These are phyloP conservation scores for Resseliella maxima DNA, from an alignment of 2,888 invertebrate genomes.

Conservation along the genomic window DNA sequence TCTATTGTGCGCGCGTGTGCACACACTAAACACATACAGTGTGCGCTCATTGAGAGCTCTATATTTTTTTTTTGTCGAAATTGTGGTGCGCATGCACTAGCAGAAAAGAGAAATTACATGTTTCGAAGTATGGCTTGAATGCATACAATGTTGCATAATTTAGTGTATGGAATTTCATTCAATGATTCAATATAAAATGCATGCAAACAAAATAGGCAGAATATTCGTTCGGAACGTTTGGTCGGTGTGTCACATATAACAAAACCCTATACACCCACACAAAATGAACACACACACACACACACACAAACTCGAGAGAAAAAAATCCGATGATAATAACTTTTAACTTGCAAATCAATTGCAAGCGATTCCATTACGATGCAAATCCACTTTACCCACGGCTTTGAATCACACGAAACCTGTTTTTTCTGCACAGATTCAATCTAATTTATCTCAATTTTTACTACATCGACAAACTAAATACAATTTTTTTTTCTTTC, in stretches of 20 bases:
- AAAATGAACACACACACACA: background rate
- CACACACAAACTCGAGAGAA: background rate
- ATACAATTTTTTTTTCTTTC: background rate
- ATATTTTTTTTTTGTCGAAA: background rate
- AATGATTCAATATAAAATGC: background rate
- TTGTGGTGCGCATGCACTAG: background rate
- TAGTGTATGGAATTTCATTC: slow-evolving; percentile 26
- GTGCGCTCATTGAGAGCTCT: background rate
- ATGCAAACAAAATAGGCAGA: background rate
- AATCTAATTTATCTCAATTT: slow-evolving; percentile 33
- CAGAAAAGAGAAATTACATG: slow-evolving; percentile 50
- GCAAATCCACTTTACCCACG: slow-evolving; percentile 48
- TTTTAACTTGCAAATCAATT: slow-evolving; percentile 44
- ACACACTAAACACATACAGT: too few relatives aligned
- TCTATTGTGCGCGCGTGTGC: background rate
- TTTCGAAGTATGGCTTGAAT: background rate
- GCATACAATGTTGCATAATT: slow-evolving; percentile 52
- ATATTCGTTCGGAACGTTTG: background rate
- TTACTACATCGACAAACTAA: background rate
- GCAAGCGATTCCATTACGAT: slow-evolving; percentile 41
- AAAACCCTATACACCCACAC: background rate
- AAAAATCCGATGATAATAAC: background rate
- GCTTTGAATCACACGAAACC: background rate
- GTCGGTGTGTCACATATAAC: background rate
- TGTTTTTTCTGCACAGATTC: slow-evolving; percentile 17